Base-by-base conservation (phyloP, 2,797 vertebrate genomes). In the Melanotaenia maccullochi region DNA sequence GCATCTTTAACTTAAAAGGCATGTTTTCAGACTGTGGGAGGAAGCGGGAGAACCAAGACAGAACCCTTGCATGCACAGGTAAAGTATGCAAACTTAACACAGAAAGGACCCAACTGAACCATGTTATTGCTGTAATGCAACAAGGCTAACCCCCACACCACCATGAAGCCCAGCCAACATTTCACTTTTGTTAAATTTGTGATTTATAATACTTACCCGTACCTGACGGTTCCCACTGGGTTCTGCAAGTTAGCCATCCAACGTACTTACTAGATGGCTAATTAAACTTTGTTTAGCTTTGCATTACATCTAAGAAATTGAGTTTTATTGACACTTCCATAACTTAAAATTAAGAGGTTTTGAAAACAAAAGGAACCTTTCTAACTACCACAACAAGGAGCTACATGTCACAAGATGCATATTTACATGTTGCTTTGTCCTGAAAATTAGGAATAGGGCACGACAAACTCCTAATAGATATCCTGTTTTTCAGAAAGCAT, bases 401-500 rank as follows among this genome's bases (percentile, higher is more conserved):
- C 35, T 36, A 3, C 51, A 47, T n/a, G 8, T 8, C 25, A 11
- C 2, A 52, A 32, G 20, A 33, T 52, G 16, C 18, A 38, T 22
- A 24, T 9, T 22, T 12, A 5, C 3, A 6, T 56, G 28, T 20
- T 52, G 18, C 3, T 38, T 38, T n/a, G 38, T 69, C 36, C 13
- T 44, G 4, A 28, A 22, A 54, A 16, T 73, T 42, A 44, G 18
- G 7, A 62, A 32, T 12, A 11, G 20, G 18, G 30, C 25, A 32
- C 3, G 11, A 14, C 9, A 4, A 25, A 9, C 9, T 36, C 32
- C 25, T 64, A 7, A 40, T 4, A 67, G 67, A 63, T 38, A 44
- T 22, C 20, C 22, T 65, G 49, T 24, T 59, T 13, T 70, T 51
- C 33, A 74, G 33, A 61, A 56, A 56, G 52, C 70, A 38, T 32